Evolutionary conservation across 1,140 invertebrate species (phyloP).

Genomic region (Aphelinus certus): DNA sequence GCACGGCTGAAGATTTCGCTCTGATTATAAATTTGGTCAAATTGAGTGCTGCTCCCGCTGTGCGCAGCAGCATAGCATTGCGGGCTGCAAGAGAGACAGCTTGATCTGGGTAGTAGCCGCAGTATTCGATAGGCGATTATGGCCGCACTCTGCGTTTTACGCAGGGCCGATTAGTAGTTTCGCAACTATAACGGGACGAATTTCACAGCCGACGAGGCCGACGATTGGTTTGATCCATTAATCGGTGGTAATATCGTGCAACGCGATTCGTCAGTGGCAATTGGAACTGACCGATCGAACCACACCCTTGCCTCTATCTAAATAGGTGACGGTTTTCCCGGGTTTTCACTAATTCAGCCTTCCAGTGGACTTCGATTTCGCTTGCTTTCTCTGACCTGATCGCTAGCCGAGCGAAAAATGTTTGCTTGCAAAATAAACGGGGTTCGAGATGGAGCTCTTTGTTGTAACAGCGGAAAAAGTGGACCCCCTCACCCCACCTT

Average conservation of each 20-base stretch:
- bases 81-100: too few relatives aligned
- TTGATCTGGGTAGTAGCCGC: too few relatives aligned
- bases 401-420: neutral
- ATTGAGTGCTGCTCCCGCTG: too few relatives aligned
- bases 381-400: neutral
- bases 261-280: neutral
- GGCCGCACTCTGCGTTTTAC: too few relatives aligned
- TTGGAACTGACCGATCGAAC: constrained; percentile 4
- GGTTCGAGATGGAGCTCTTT: too few relatives aligned
- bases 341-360: constrained; percentile 36
- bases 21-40: too few relatives aligned
- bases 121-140: too few relatives aligned
- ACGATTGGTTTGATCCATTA: constrained; percentile 35
- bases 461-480: too few relatives aligned
- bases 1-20: too few relatives aligned
- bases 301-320: constrained; percentile 12
- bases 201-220: constrained; percentile 39
- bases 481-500: too few relatives aligned
- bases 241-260: constrained; percentile 30
- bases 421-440: constrained; percentile 19
- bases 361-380: neutral
- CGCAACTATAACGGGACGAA: constrained; percentile 30
- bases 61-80: too few relatives aligned
- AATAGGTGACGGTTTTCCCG: constrained; percentile 28
- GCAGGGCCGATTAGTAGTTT: too few relatives aligned